These are phyloP conservation scores for Tangara arthus DNA, from an alignment of 2,797 vertebrate species.

Conservation along the genomic window DNA sequence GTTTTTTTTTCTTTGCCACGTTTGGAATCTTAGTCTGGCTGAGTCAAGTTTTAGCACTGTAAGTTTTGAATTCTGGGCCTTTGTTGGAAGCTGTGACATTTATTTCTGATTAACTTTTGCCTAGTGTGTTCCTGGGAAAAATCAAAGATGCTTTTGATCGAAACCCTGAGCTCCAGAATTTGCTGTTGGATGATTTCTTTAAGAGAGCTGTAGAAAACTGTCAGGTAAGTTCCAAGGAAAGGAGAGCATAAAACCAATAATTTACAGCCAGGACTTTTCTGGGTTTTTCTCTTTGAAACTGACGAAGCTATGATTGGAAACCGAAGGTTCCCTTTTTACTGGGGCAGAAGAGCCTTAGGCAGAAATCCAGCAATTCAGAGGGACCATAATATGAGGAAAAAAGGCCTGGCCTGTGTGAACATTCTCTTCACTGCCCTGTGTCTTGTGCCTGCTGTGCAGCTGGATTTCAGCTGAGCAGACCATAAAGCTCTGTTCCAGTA, in stretches of 20 bases:
- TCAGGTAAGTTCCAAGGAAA: constrained; percentile 80
- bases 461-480: neutral
- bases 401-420: neutral
- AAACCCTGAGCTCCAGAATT: constrained; percentile 85
- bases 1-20: neutral
- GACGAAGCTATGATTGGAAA: neutral
- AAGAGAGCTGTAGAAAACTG: constrained; percentile 87
- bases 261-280: neutral
- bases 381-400: neutral
- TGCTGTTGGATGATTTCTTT: constrained; percentile 92
- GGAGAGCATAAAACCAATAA: neutral
- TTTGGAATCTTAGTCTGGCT: neutral
- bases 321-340: neutral
- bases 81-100: neutral
- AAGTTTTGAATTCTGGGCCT: neutral
- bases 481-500: neutral
- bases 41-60: neutral
- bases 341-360: neutral
- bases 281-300: neutral
- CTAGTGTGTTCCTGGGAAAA: constrained; percentile 93
- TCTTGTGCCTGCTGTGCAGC: neutral
- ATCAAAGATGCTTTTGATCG: constrained; percentile 96
- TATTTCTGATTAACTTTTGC: neutral
- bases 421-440: neutral
- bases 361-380: neutral